These are phyloP conservation scores for Macrotus californicus DNA, from an alignment of 2,113 vertebrate genomes.

Conservation along the genomic window DNA sequence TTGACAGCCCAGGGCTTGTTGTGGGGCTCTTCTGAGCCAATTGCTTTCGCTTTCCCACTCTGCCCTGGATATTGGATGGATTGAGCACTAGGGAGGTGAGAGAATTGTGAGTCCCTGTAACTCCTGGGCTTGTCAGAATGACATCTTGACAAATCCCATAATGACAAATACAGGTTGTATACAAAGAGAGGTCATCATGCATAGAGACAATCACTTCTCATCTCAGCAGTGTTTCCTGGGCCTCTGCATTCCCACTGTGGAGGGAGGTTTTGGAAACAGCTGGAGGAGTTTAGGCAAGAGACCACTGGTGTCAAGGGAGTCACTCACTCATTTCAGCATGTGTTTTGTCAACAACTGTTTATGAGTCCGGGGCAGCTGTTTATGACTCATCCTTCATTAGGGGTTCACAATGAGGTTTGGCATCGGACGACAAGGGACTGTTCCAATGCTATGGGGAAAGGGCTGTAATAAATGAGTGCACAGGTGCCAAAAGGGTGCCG, in stretches of 20 bases:
- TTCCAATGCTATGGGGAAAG: not conserved
- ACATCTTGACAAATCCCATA: conserved; percentile 39
- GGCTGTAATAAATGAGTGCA: fast-evolving
- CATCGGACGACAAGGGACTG: not conserved
- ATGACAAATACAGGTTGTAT: conserved; percentile 33
- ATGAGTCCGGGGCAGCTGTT: not conserved
- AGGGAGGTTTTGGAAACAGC: not conserved
- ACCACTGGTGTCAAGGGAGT: not conserved
- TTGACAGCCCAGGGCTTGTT: conserved; percentile 69
- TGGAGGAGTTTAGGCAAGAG: not conserved
- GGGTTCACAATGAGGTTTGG: not conserved
- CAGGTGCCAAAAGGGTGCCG: too few relatives aligned
- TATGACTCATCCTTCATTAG: not conserved
- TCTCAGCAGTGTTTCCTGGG: not conserved
- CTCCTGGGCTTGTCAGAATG: conserved; percentile 22
- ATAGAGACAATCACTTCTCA: not conserved
- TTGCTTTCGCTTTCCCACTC: not conserved
- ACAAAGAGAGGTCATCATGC: conserved; percentile 37
- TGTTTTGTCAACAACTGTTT: not conserved
- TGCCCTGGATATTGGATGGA: conserved; percentile 25
- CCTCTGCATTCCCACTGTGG: not conserved
- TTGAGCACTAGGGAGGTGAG: conserved; percentile 14
- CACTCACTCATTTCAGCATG: not conserved
- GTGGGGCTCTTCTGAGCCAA: not conserved
- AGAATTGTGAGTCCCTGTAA: conserved; percentile 23